These are phyloP conservation scores for Hexactinellida sp. DNA, from an alignment of 37 sponge, comb jelly and placozoan species.

Conservation along the genomic window DNA sequence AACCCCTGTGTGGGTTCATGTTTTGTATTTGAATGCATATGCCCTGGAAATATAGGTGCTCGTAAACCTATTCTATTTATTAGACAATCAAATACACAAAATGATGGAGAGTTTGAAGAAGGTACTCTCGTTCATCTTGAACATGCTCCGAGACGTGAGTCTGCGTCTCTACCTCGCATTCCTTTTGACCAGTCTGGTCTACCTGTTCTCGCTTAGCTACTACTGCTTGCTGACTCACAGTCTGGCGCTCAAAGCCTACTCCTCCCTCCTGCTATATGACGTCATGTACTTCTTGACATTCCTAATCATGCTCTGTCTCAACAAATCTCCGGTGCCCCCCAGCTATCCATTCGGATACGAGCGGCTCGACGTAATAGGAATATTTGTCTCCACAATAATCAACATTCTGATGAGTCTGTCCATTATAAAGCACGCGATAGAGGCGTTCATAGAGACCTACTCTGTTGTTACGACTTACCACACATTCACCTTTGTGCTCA, in stretches of 20 bases:
- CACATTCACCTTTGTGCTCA: neutral
- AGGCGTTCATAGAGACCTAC: neutral
- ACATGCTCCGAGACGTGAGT: neutral
- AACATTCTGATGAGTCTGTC: neutral
- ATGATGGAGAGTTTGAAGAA: too few relatives aligned
- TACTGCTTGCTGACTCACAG: neutral
- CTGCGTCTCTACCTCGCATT: neutral
- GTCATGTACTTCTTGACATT: neutral
- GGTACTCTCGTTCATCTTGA: neutral
- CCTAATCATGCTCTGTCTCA: neutral
- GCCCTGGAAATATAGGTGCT: too few relatives aligned
- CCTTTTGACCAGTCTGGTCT: neutral
- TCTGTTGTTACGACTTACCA: neutral
- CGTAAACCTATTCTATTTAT: too few relatives aligned
- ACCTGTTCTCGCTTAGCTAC: constrained; percentile 5
- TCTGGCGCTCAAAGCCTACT: neutral
- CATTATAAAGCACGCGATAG: neutral
- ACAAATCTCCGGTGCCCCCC: neutral
- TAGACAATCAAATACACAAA: too few relatives aligned
- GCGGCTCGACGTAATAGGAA: neutral
- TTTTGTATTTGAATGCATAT: too few relatives aligned
- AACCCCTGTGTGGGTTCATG: too few relatives aligned
- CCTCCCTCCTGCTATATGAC: neutral
- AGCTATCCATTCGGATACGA: neutral
- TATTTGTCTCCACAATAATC: neutral